phyloP scores from a whole-genome alignment of 2,797 vertebrate species.

The Momotus momota region DNA sequence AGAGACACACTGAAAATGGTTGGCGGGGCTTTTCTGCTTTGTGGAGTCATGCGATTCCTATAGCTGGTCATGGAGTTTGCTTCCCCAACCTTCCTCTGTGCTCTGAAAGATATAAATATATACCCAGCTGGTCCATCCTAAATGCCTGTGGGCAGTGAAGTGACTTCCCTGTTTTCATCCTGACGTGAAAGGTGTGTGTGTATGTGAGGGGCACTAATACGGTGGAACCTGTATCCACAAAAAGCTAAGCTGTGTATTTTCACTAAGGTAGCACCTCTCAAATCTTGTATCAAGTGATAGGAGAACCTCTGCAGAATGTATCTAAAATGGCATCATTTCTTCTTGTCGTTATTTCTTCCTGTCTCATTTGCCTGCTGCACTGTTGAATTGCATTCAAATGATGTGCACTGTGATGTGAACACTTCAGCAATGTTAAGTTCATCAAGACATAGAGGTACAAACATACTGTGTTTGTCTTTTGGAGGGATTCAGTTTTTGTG shows the following conservation, averaged over 20 bases:
- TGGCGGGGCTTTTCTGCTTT: not conserved
- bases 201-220: not conserved
- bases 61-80: not conserved
- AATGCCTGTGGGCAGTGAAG: not conserved
- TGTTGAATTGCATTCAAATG: not conserved
- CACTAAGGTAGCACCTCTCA: not conserved
- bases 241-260: not conserved
- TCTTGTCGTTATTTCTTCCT: not conserved
- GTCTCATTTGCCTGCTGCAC: not conserved
- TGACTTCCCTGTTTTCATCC: not conserved
- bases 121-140: not conserved
- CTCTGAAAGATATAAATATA: not conserved
- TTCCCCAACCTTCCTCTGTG: not conserved
- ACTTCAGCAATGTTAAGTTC: not conserved
- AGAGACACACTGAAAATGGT: not conserved
- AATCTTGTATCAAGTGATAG: not conserved
- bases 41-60: accelerated
- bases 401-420: not conserved
- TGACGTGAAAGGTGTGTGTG: accelerated
- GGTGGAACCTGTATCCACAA: not conserved
- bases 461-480: not conserved
- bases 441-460: not conserved
- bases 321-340: not conserved
- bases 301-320: not conserved
- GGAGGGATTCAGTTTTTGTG: not conserved